Evolutionary conservation across 2,888 invertebrate species (phyloP).

Genomic region (Harpalus rubripes): DNA sequence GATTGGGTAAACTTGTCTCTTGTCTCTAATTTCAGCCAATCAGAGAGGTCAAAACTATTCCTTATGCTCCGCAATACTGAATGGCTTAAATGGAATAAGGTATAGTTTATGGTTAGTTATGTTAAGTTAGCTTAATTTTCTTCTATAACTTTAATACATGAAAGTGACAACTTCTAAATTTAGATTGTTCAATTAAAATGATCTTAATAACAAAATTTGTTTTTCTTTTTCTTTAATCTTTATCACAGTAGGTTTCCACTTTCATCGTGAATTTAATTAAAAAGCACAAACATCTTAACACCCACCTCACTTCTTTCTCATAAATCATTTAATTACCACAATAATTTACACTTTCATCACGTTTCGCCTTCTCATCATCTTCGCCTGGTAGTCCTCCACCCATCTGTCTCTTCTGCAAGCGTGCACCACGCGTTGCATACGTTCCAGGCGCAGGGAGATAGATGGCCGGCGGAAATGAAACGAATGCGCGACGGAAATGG

Average conservation of each 20-base stretch:
- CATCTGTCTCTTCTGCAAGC: not conserved
- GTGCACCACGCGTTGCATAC: conserved; percentile 39
- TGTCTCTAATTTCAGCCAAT: too few species aligned
- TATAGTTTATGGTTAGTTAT: too few species aligned
- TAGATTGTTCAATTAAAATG: not conserved
- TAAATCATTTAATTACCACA: conserved; percentile 43
- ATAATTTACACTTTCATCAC: conserved; percentile 27
- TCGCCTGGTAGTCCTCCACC: not conserved
- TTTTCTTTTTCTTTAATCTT: not conserved
- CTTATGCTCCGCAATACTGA: too few species aligned
- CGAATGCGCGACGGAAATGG: conserved; percentile 62
- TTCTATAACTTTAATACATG: too few species aligned
- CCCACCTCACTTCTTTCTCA: conserved; percentile 11
- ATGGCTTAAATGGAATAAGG: too few species aligned
- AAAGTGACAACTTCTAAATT: not conserved
- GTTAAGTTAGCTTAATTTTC: too few species aligned
- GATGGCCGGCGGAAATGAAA: conserved; percentile 61
- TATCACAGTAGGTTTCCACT: not conserved
- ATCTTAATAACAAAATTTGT: not conserved
- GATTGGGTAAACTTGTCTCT: too few species aligned
- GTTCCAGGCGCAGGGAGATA: conserved; percentile 56
- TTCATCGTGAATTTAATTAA: conserved; percentile 11
- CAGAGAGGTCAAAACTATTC: too few species aligned
- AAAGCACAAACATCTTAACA: not conserved
- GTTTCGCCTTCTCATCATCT: not conserved